A percentile compares a stretch with the other conserved stretches of the same genome.
Evolutionary conservation across 2,797 vertebrate species (phyloP).

Genomic region (Epinephelus awoara): DNA sequence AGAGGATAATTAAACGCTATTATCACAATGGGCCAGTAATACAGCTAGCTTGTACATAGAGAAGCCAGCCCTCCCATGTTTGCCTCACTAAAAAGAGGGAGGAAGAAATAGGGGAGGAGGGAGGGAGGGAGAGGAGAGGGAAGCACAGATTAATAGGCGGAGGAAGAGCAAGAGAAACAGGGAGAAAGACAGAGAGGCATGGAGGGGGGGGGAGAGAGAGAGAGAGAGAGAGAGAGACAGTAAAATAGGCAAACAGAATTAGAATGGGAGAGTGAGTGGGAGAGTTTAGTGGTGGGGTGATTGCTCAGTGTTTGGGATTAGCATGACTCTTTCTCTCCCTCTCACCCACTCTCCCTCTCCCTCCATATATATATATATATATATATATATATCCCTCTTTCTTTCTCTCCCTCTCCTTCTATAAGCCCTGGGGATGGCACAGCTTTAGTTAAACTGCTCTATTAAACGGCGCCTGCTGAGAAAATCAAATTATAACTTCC

Average conservation of each 20-base stretch:
- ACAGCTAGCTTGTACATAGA: slow-evolving; percentile 88
- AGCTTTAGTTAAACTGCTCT: slow-evolving; percentile 88
- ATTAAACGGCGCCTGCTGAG: slow-evolving; percentile 87
- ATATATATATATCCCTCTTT: slow-evolving; percentile 55
- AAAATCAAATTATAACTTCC: slow-evolving; percentile 89
- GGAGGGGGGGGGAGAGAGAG: slow-evolving; percentile 48
- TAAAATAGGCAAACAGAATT: slow-evolving; percentile 81
- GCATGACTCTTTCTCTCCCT: slow-evolving; percentile 66
- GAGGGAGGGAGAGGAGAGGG: slow-evolving; percentile 44
- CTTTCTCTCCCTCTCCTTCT: slow-evolving; percentile 70
- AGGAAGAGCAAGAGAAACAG: slow-evolving; percentile 71
- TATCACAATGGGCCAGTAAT: slow-evolving; percentile 97
- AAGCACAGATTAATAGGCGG: slow-evolving; percentile 77
- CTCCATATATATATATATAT: slow-evolving; percentile 7
- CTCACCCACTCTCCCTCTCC: slow-evolving; percentile 43
- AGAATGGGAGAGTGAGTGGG: slow-evolving; percentile 86
- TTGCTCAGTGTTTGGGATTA: slow-evolving; percentile 93
- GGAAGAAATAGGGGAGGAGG: slow-evolving; percentile 59
- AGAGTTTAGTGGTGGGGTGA: slow-evolving; percentile 85
- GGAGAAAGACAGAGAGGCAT: slow-evolving; percentile 49
- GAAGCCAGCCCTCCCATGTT: slow-evolving; percentile 78
- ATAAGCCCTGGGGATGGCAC: slow-evolving; percentile 86
- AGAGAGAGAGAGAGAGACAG: slow-evolving; percentile 57
- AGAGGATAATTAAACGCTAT: slow-evolving; percentile 97
- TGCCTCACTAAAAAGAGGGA: slow-evolving; percentile 72